Percentiles rank a stretch among this genome's conserved stretches.
Evolutionary conservation across 1,140 invertebrate genomes (phyloP).

Genomic region (Neodiprion lecontei): DNA sequence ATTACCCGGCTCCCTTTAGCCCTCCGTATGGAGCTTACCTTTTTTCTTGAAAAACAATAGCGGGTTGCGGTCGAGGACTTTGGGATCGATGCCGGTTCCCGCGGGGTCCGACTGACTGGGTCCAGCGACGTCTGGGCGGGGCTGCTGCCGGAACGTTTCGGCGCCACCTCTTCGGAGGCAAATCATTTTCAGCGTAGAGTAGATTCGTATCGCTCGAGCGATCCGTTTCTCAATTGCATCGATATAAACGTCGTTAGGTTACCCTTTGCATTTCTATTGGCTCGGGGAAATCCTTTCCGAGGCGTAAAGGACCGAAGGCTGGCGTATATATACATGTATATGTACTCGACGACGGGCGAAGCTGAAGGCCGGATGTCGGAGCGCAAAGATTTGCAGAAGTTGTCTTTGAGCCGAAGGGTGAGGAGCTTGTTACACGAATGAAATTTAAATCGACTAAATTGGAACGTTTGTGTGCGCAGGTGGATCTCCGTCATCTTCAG

Average conservation of each 20-base stretch:
- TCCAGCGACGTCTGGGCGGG: slow-evolving; percentile 6
- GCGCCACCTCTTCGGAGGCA: not conserved
- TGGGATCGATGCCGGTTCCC: not conserved
- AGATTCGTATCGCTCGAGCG: not conserved
- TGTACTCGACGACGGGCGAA: too few species aligned
- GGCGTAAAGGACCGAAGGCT: too few species aligned
- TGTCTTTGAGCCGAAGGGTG: too few species aligned
- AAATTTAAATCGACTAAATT: too few species aligned
- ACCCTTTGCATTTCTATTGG: too few species aligned
- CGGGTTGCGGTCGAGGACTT: not conserved
- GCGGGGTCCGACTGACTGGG: slow-evolving; percentile 2
- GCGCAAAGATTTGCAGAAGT: too few species aligned
- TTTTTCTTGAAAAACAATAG: slow-evolving; percentile 8
- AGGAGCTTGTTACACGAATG: too few species aligned
- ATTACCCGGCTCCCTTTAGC: too few species aligned
- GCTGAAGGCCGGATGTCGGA: too few species aligned
- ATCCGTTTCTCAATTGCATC: not conserved
- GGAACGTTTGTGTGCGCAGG: slow-evolving; percentile 64
- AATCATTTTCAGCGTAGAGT: slow-evolving; percentile 9
- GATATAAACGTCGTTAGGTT: too few species aligned
- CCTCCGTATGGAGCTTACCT: not conserved
- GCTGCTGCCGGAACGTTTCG: not conserved
- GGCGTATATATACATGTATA: too few species aligned
- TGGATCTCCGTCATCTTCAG: slow-evolving; percentile 85
- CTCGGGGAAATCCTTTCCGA: too few species aligned